Evolutionary conservation across 2,888 invertebrate genomes (phyloP).

Genomic region (Augiades crinisus): DNA sequence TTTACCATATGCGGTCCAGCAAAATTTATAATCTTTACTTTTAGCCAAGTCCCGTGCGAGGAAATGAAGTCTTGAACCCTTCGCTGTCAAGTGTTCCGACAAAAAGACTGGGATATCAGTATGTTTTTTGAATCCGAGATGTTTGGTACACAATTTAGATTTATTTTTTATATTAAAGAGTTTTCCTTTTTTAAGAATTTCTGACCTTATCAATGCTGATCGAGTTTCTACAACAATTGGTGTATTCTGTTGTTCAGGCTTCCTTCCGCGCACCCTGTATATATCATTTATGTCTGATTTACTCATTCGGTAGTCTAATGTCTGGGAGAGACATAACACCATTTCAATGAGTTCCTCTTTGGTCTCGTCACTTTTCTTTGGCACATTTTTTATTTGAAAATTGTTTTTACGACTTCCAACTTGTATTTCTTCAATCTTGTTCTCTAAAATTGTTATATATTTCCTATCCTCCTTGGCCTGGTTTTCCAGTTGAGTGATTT

Average conservation of each 20-base stretch:
- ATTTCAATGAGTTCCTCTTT: conserved; percentile 30
- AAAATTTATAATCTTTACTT: background rate
- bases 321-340: conserved; percentile 17
- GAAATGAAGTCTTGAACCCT: background rate
- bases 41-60: conserved; percentile 7
- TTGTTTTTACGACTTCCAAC: conserved; percentile 20
- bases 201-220: conserved; percentile 15
- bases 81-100: conserved; percentile 16
- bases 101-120: conserved; percentile 20
- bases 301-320: conserved; percentile 17
- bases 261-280: conserved; percentile 24
- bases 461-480: conserved; percentile 21
- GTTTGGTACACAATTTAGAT: conserved; percentile 20
- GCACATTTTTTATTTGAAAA: conserved; percentile 33
- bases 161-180: conserved; percentile 20
- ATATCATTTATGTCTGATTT: conserved; percentile 30
- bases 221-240: conserved; percentile 22
- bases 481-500: background rate
- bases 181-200: conserved; percentile 23
- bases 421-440: conserved; percentile 30
- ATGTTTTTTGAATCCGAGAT: conserved; percentile 18
- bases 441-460: conserved; percentile 26
- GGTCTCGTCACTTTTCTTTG: conserved; percentile 20
- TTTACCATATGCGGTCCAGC: conserved; percentile 10
- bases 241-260: background rate